These are phyloP conservation scores for Latrodectus elegans DNA, from an alignment of 2,888 invertebrate species.

Conservation along the genomic window DNA sequence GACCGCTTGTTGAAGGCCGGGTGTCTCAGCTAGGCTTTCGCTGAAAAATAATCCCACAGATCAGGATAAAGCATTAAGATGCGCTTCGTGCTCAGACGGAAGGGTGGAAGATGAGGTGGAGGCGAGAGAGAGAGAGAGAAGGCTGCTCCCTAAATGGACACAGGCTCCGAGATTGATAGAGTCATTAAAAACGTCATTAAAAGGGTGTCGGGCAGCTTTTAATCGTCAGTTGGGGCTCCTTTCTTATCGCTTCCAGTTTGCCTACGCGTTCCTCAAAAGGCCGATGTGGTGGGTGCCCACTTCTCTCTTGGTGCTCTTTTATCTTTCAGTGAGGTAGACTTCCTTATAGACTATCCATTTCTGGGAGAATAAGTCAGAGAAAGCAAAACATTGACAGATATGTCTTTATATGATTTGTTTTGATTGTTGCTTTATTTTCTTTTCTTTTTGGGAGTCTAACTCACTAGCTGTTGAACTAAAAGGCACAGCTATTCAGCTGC, in stretches of 20 bases:
- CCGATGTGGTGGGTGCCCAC: no score
- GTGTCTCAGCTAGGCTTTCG: background rate
- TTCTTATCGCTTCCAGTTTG: constrained; percentile 41
- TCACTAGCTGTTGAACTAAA: no score
- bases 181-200: constrained; percentile 67
- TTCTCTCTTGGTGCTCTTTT: no score
- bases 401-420: no score
- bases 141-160: constrained; percentile 18
- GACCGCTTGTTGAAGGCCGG: background rate
- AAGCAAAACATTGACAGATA: no score
- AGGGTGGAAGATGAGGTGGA: constrained; percentile 11
- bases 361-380: no score
- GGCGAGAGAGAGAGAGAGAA: constrained; percentile 8
- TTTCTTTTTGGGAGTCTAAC: no score
- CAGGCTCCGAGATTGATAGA: constrained; percentile 43
- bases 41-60: background rate
- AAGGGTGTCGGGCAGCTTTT: constrained; percentile 55
- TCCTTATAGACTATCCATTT: no score
- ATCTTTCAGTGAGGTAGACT: no score
- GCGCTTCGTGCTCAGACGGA: background rate
- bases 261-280: constrained; percentile 17
- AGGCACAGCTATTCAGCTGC: no score
- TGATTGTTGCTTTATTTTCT: background rate
- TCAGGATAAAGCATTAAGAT: background rate
- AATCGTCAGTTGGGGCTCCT: constrained; percentile 22